Evolutionary conservation across 2,888 invertebrate species (phyloP).

Genomic region (Rugalucina vietnamica): DNA sequence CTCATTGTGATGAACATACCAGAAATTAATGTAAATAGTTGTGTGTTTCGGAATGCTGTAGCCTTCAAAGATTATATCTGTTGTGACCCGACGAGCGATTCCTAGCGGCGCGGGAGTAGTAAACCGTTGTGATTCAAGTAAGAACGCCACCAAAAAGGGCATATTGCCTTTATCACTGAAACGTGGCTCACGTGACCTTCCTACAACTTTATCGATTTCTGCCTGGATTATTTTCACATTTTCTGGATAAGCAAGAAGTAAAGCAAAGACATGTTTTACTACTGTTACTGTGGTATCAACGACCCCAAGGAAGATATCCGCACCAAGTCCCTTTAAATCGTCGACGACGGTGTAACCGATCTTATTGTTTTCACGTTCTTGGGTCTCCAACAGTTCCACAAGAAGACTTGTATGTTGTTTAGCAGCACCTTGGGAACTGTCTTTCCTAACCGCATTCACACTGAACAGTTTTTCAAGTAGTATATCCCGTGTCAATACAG

Average conservation of each 20-base stretch:
- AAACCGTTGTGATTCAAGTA: not conserved
- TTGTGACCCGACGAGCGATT: not conserved
- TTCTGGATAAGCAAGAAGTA: not conserved
- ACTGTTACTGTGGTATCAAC: not conserved
- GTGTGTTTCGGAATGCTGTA: not conserved
- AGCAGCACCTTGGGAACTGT: not conserved
- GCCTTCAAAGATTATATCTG: not conserved
- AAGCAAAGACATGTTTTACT: not conserved
- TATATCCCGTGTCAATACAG: not conserved
- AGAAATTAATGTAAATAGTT: not conserved
- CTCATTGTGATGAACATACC: not conserved
- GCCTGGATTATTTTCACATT: not conserved
- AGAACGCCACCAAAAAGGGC: not conserved
- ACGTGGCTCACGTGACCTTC: not conserved
- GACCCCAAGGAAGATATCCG: not conserved
- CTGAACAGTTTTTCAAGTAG: not conserved
- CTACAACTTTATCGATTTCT: not conserved
- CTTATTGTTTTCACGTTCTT: not conserved
- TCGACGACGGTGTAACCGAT: not conserved
- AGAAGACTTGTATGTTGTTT: not conserved
- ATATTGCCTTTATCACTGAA: not conserved
- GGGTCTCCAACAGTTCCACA: not conserved
- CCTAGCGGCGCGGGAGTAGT: not conserved
- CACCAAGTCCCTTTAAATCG: not conserved
- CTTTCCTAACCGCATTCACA: not conserved